Evolutionary conservation across 2,113 vertebrate genomes (phyloP).

Genomic region (Otocyon megalotis): DNA sequence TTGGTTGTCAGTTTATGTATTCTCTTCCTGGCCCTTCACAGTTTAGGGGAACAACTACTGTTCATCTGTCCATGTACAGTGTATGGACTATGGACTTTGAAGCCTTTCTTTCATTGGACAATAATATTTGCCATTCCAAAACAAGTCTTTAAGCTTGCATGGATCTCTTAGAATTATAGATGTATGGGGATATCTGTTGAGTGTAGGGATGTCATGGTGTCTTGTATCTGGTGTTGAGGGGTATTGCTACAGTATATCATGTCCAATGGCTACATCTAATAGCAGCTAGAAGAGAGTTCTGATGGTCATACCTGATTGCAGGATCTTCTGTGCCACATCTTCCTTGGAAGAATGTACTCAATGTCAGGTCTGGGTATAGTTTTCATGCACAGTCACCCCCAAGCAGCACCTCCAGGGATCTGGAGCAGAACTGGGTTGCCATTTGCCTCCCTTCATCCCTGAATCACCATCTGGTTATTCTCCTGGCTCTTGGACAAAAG

Average conservation of each 20-base stretch:
- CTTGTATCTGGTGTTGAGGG: background rate
- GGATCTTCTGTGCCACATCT: background rate
- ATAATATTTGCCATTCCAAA: background rate
- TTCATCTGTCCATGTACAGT: background rate
- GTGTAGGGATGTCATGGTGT: background rate
- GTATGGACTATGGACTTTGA: background rate
- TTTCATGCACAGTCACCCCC: background rate
- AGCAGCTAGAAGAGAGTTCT: background rate
- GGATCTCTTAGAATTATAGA: background rate
- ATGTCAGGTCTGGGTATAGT: background rate
- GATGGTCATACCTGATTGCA: background rate
- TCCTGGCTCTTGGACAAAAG: background rate
- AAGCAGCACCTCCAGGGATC: background rate
- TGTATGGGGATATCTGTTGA: background rate
- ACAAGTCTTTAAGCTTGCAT: background rate
- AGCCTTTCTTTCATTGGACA: background rate
- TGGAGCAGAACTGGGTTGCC: background rate
- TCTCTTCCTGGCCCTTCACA: background rate
- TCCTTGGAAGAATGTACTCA: background rate
- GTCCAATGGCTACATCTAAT: background rate
- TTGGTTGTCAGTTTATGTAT: background rate
- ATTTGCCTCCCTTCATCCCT: background rate
- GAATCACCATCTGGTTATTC: conserved; percentile 5
- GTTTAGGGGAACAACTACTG: background rate
- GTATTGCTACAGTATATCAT: background rate